Evolutionary conservation across 2,888 invertebrate genomes (phyloP).

Genomic region (Amblyteles armatorius): DNA sequence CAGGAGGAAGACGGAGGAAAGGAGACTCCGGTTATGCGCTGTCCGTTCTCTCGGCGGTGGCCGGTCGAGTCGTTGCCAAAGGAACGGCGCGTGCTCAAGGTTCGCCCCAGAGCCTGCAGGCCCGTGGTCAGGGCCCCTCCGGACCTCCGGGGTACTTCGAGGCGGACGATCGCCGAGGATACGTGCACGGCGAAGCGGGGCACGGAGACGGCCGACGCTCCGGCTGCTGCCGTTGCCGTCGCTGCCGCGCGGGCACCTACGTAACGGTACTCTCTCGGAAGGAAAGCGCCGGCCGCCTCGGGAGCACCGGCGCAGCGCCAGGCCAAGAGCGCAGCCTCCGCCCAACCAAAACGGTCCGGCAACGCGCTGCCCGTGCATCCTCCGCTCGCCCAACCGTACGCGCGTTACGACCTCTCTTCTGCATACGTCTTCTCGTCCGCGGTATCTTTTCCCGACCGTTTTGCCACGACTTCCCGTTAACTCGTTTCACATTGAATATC

Average conservation of each 20-base stretch:
- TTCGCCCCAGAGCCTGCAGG: conserved; percentile 72
- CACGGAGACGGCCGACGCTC: conserved; percentile 17
- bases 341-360: conserved; percentile 70
- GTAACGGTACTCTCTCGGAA: conserved; percentile 72
- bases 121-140: conserved; percentile 70
- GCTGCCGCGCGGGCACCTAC: conserved; percentile 43
- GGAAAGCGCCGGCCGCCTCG: conserved; percentile 70
- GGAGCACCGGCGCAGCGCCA: conserved; percentile 54
- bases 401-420: not conserved
- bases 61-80: conserved; percentile 54
- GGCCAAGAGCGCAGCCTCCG: conserved; percentile 66
- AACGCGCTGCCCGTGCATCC: conserved; percentile 2
- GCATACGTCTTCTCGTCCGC: not conserved
- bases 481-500: not conserved
- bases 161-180: conserved; percentile 1
- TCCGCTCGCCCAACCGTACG: not conserved
- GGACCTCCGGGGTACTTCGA: conserved; percentile 61
- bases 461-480: not conserved
- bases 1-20: conserved; percentile 35
- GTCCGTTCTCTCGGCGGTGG: conserved; percentile 38
- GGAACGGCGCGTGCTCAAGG: conserved; percentile 72
- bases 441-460: not conserved
- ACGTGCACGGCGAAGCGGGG: conserved; percentile 10
- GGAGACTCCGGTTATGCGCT: conserved; percentile 10
- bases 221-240: conserved; percentile 9